Evolutionary conservation across 2,113 vertebrate species (phyloP).

Genomic region (Neodon shergylaensis): DNA sequence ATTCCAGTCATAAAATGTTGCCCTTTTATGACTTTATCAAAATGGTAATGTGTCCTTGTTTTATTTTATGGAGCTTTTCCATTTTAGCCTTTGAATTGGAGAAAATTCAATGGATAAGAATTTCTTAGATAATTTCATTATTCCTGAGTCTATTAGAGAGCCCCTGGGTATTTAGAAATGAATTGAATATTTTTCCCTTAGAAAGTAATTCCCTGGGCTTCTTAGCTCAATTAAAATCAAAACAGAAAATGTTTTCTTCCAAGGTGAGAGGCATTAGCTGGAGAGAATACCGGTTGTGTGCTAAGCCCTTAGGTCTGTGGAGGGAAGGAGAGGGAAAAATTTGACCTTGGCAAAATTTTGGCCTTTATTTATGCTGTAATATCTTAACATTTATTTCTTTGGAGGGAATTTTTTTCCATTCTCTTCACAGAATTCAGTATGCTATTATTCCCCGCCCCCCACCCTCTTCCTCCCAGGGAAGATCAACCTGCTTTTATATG

Average conservation of each 20-base stretch:
- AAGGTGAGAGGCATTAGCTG: neutral
- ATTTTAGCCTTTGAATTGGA: neutral
- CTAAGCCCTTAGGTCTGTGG: neutral
- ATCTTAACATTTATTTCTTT: neutral
- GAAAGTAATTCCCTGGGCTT: neutral
- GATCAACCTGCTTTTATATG: neutral
- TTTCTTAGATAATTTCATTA: neutral
- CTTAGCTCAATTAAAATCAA: constrained; percentile 8
- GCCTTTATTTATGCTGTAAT: neutral
- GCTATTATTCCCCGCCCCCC: fast-evolving
- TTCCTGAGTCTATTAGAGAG: neutral
- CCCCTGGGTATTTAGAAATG: neutral
- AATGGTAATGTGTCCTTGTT: neutral
- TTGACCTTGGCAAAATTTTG: neutral
- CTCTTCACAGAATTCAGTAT: constrained; percentile 20
- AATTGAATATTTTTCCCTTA: neutral
- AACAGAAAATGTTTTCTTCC: neutral
- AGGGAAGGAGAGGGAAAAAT: neutral
- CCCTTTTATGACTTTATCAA: neutral
- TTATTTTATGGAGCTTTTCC: neutral
- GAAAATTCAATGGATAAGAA: neutral
- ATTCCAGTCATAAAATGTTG: neutral
- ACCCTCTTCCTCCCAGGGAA: fast-evolving
- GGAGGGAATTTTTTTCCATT: neutral
- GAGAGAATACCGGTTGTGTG: neutral